Evolutionary conservation across 1,140 invertebrate species (phyloP).

Genomic region (Hyposmocoma kahamanoa): DNA sequence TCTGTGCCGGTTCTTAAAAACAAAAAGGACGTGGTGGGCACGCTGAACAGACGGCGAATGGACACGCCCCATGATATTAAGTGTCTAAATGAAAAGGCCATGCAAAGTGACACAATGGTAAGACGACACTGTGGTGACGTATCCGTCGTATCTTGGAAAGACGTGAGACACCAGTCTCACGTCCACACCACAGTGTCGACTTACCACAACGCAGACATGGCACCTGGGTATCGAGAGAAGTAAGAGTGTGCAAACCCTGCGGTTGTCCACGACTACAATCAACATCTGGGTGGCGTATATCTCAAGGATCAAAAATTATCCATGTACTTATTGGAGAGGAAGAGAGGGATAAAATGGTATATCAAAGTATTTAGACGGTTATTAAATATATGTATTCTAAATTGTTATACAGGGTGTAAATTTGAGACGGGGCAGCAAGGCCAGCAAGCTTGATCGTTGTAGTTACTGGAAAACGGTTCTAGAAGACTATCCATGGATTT

Average conservation of each 20-base stretch:
- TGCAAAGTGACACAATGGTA: conserved; percentile 8
- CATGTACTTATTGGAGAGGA: conserved; percentile 19
- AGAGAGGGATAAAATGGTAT: conserved; percentile 20
- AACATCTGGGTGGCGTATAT: conserved; percentile 13
- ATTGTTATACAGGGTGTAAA: too few species aligned
- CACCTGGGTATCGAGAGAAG: conserved; percentile 5
- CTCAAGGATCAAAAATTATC: conserved; percentile 26
- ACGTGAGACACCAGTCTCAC: too few species aligned
- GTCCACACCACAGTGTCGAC: conserved; percentile 19
- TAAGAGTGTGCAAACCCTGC: conserved; percentile 14
- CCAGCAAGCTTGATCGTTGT: too few species aligned
- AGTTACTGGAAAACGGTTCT: too few species aligned
- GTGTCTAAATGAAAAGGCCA: conserved; percentile 2
- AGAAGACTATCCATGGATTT: too few species aligned
- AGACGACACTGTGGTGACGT: conserved; percentile 17
- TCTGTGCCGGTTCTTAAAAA: conserved; percentile 19
- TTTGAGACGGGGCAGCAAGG: too few species aligned
- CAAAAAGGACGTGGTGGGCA: conserved; percentile 18
- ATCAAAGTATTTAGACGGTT: conserved; percentile 17
- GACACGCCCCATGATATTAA: conserved; percentile 11
- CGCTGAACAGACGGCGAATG: conserved; percentile 11
- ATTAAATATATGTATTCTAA: conserved; percentile 4
- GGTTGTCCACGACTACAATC: conserved; percentile 23
- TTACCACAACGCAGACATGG: conserved; percentile 12
- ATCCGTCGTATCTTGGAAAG: conserved; percentile 20